Evolutionary conservation across 2,797 vertebrate species (phyloP).

Genomic region (Eulemur rubriventer): DNA sequence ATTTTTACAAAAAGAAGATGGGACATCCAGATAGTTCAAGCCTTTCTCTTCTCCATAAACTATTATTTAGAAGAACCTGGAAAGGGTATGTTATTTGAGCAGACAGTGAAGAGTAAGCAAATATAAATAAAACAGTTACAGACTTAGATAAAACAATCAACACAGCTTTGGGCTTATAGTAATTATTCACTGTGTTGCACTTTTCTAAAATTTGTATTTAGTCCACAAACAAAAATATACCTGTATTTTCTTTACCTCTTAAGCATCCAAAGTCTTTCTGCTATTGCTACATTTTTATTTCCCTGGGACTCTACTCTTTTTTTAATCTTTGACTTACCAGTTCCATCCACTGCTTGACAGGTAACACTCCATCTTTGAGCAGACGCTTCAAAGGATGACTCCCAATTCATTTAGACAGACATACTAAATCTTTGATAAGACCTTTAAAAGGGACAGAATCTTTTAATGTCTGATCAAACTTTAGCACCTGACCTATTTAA

Average conservation of each 20-base stretch:
- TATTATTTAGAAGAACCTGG: slow-evolving; percentile 2
- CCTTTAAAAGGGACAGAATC: slow-evolving; percentile 73
- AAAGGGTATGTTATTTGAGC: background rate
- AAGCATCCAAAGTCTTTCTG: background rate
- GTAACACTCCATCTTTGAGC: slow-evolving; percentile 62
- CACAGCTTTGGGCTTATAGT: background rate
- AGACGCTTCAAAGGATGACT: slow-evolving; percentile 67
- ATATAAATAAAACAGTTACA: background rate
- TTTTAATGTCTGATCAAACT: slow-evolving; percentile 81
- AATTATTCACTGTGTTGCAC: background rate
- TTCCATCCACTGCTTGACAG: slow-evolving; percentile 45
- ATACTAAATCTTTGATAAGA: slow-evolving; percentile 79
- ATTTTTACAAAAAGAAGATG: background rate
- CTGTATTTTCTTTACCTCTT: background rate
- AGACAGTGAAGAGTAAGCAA: background rate
- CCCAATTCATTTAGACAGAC: slow-evolving; percentile 78
- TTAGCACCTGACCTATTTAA: slow-evolving; percentile 78
- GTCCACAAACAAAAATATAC: background rate
- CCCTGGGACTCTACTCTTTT: background rate
- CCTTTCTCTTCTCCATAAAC: background rate
- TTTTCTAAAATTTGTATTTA: background rate
- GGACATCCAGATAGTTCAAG: background rate
- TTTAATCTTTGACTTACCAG: slow-evolving; percentile 46
- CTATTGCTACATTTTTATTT: slow-evolving; percentile 28
- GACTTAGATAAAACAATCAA: background rate